Conservation (phyloP, 1,140 invertebrate species). For the Hyles vespertilio region DNA sequence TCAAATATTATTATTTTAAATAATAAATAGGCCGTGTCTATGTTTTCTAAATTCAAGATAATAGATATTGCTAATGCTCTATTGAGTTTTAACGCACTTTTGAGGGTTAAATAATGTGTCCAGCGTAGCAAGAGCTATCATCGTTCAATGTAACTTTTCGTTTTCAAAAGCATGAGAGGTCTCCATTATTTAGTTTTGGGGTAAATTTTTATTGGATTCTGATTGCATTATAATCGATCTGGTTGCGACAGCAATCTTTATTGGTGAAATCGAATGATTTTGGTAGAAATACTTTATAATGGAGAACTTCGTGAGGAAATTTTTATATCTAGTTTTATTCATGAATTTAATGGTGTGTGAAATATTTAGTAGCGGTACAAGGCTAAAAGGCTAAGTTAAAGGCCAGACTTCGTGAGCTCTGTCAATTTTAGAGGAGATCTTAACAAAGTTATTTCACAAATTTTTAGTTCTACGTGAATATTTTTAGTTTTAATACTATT, state of each 20-base stretch:
- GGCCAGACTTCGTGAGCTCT: too few relatives aligned
- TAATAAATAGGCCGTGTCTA: slow-evolving; percentile 4
- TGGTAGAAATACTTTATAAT: too few relatives aligned
- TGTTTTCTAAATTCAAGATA: slow-evolving; percentile 20
- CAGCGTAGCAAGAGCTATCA: slow-evolving; percentile 36
- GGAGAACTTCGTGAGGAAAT: too few relatives aligned
- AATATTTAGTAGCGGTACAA: too few relatives aligned
- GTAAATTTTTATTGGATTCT: slow-evolving; percentile 59
- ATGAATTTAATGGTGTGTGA: too few relatives aligned
- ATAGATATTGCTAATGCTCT: slow-evolving; percentile 44
- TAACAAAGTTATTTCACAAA: too few relatives aligned
- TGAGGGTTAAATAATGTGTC: slow-evolving; percentile 60
- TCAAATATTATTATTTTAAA: too few relatives aligned
- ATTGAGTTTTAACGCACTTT: slow-evolving; percentile 68
- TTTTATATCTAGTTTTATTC: too few relatives aligned
- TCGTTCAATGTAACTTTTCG: slow-evolving; percentile 21
- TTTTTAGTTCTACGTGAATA: too few relatives aligned
- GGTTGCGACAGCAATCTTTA: slow-evolving; percentile 41
- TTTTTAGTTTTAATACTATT: too few relatives aligned
- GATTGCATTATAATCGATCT: slow-evolving; percentile 65
- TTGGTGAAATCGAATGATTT: slow-evolving; percentile 19
- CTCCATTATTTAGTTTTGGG: slow-evolving; percentile 29
- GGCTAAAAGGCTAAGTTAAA: too few relatives aligned
- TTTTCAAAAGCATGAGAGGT: slow-evolving; percentile 35
- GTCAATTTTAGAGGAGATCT: too few relatives aligned